Conservation (phyloP, 2,888 invertebrate genomes). For the Nomada hirtipes region DNA sequence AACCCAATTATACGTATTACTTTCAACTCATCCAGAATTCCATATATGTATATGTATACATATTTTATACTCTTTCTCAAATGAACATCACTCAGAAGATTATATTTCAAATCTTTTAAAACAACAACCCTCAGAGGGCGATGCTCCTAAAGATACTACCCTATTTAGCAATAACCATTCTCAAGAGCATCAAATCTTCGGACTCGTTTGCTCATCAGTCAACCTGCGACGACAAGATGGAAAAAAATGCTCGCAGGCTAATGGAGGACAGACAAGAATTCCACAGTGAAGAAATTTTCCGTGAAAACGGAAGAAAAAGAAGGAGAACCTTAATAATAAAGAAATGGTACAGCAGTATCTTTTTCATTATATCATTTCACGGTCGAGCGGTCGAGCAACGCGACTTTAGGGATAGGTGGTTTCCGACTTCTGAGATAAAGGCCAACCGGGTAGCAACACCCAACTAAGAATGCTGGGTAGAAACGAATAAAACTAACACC, state of each 20-base stretch:
- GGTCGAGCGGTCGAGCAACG: constrained; percentile 38
- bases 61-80: too few species aligned
- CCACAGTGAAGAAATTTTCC: constrained; percentile 8
- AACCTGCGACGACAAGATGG: not conserved
- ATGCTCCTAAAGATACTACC: too few species aligned
- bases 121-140: too few species aligned
- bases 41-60: too few species aligned
- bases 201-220: not conserved
- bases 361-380: constrained; percentile 55
- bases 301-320: constrained; percentile 2
- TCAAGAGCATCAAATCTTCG: constrained; percentile 17
- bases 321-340: constrained; percentile 41
- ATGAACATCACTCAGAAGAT: too few species aligned
- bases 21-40: too few species aligned
- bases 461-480: constrained; percentile 51
- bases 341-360: constrained; percentile 20
- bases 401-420: constrained; percentile 39
- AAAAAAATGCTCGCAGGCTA: constrained; percentile 5
- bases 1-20: too few species aligned
- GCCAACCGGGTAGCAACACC: constrained; percentile 70
- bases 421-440: constrained; percentile 75
- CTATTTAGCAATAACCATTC: not conserved
- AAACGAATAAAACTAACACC: constrained; percentile 80
- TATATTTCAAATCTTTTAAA: too few species aligned
- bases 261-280: constrained; percentile 8